Conservation (phyloP, 2,888 invertebrate genomes). For the Ectemnius continuus region DNA sequence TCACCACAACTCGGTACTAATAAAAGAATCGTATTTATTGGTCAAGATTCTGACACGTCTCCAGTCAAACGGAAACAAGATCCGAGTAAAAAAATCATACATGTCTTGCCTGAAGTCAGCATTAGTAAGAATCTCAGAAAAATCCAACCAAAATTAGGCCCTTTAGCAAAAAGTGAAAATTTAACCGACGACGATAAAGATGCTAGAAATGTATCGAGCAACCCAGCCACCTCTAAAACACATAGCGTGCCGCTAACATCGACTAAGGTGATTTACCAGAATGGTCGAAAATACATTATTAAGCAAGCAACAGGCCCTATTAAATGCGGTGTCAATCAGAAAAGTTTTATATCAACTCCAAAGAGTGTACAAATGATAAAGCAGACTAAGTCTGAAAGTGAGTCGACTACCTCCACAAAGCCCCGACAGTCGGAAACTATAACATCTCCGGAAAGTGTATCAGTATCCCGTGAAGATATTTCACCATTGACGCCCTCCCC, state of each 20-base stretch:
- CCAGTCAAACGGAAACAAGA: conserved; percentile 21
- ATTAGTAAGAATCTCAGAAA: conserved; percentile 27
- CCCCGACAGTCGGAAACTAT: conserved; percentile 19
- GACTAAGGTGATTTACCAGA: conserved; percentile 55
- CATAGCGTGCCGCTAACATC: not conserved
- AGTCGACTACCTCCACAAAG: conserved; percentile 21
- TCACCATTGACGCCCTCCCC: conserved; percentile 46
- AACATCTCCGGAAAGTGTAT: conserved; percentile 21
- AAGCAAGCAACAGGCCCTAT: conserved; percentile 21
- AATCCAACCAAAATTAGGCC: conserved; percentile 27
- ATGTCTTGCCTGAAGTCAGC: conserved; percentile 20
- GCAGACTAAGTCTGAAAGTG: conserved; percentile 1
- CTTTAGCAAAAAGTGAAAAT: conserved; percentile 2
- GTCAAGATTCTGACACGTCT: conserved; percentile 51
- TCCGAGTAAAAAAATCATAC: conserved; percentile 20
- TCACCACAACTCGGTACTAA: conserved; percentile 59
- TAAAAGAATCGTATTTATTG: conserved; percentile 66
- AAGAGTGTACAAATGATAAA: conserved; percentile 3
- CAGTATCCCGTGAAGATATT: conserved; percentile 25
- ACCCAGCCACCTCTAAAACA: not conserved
- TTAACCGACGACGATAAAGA: conserved; percentile 9
- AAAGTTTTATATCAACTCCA: not conserved
- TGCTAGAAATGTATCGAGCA: not conserved
- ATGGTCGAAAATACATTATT: conserved; percentile 64
- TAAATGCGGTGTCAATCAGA: conserved; percentile 4